These are phyloP conservation scores for Pagetopsis macropterus DNA, from an alignment of 2,797 vertebrate species.

Conservation along the genomic window DNA sequence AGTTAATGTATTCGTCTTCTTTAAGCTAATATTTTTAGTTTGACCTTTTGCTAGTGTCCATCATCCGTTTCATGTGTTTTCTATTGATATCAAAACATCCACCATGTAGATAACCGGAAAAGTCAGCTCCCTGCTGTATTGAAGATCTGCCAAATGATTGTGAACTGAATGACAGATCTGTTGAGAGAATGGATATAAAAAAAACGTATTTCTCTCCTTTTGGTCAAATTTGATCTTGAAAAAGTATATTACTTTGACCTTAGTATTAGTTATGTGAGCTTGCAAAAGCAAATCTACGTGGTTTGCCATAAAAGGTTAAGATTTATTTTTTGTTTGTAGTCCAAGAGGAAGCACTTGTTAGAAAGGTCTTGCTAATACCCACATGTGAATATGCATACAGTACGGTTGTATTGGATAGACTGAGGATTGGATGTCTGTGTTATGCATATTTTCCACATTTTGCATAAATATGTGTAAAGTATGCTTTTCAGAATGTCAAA, in stretches of 20 bases:
- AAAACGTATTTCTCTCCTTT: neutral
- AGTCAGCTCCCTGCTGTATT: constrained; percentile 45
- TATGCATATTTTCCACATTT: neutral
- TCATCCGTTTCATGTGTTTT: constrained; percentile 19
- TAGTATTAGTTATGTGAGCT: neutral
- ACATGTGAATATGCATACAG: neutral
- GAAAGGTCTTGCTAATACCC: neutral
- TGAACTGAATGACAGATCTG: constrained; percentile 42
- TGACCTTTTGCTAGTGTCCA: constrained; percentile 30
- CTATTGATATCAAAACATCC: constrained; percentile 22
- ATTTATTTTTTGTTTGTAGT: neutral
- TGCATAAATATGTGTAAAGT: neutral
- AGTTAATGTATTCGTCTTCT: constrained; percentile 1
- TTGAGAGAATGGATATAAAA: constrained; percentile 13
- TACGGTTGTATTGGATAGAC: neutral
- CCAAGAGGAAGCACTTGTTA: neutral
- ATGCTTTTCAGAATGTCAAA: neutral
- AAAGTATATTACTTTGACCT: neutral
- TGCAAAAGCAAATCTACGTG: neutral
- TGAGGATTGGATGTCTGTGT: neutral
- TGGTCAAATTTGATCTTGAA: neutral
- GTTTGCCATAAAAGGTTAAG: neutral
- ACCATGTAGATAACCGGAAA: constrained; percentile 31
- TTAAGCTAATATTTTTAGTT: constrained; percentile 8
- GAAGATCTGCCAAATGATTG: constrained; percentile 19